These are phyloP conservation scores for Radopholus similis DNA, from an alignment of 1,140 invertebrate species.

Conservation along the genomic window DNA sequence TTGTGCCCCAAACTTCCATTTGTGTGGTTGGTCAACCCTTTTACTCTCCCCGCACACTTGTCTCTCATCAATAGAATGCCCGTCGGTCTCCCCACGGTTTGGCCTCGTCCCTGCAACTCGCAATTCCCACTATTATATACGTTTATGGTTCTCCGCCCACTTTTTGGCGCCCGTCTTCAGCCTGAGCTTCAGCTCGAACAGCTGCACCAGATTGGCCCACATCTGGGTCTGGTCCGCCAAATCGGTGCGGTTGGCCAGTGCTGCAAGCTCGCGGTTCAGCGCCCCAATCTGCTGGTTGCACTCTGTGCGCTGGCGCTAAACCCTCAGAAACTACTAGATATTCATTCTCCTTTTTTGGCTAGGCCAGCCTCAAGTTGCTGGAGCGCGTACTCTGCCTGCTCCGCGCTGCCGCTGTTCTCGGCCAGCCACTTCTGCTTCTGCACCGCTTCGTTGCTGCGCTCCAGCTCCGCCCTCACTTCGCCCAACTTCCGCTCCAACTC, in stretches of 20 bases:
- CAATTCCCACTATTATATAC: not conserved
- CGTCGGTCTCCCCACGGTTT: slow-evolving; percentile 17
- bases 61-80: not conserved
- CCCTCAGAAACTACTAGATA: not conserved
- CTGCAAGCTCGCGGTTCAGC: slow-evolving; percentile 17
- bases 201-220: slow-evolving; percentile 40
- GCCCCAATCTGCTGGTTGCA: slow-evolving; percentile 23
- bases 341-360: not conserved
- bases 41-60: too few relatives aligned
- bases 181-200: slow-evolving; percentile 36
- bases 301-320: slow-evolving; percentile 19
- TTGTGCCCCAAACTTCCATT: too few relatives aligned
- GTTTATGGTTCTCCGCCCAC: not conserved
- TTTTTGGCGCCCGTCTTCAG: slow-evolving; percentile 5
- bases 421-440: slow-evolving; percentile 30
- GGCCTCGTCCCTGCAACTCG: slow-evolving; percentile 2
- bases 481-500: slow-evolving; percentile 27
- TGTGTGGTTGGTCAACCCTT: too few relatives aligned
- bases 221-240: slow-evolving; percentile 34
- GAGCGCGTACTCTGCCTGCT: slow-evolving; percentile 18
- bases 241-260: not conserved
- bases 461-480: slow-evolving; percentile 9
- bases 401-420: slow-evolving; percentile 20
- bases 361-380: slow-evolving; percentile 11
- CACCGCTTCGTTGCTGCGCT: slow-evolving; percentile 17